Percentiles rank a stretch among this genome's conserved stretches.
Conservation (phyloP, 2,113 vertebrate species). For the Oncorhynchus keta region DNA sequence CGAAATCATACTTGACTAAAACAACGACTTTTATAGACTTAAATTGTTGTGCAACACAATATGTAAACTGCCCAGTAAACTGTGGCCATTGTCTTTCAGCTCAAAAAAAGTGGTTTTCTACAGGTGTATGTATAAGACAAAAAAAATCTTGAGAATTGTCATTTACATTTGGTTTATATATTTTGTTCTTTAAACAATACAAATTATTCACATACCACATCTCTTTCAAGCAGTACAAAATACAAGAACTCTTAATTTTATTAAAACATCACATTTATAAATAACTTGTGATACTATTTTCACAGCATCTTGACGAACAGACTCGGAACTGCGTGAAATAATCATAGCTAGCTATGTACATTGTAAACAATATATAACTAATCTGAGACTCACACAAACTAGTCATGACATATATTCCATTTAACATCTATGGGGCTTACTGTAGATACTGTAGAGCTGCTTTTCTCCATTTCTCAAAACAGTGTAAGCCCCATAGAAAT, state of each 20-base stretch:
- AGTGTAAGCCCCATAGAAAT: no score
- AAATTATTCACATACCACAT: not conserved
- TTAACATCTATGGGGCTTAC: not conserved
- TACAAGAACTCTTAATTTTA: not conserved
- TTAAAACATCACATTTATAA: constrained; percentile 10
- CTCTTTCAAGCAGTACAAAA: constrained; percentile 11
- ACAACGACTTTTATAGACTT: no score
- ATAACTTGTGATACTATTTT: not conserved
- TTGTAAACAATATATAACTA: not conserved
- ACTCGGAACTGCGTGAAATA: not conserved
- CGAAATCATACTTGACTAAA: no score
- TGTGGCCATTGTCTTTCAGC: no score
- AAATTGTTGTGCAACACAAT: no score
- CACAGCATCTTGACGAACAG: not conserved
- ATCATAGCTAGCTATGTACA: not conserved
- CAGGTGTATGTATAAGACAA: constrained; percentile 31
- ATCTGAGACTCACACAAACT: not conserved
- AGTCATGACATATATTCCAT: not conserved
- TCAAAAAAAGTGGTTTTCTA: no score
- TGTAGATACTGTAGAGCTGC: not conserved
- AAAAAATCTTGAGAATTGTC: constrained; percentile 2
- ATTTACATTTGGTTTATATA: not conserved
- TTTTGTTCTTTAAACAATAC: no score
- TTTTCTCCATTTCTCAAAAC: not conserved
- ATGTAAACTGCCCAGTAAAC: no score